A percentile compares a stretch with the other conserved stretches of the same genome.
Conservation (phyloP, 2,113 vertebrate genomes). For the Oreochromis spilurus region DNA sequence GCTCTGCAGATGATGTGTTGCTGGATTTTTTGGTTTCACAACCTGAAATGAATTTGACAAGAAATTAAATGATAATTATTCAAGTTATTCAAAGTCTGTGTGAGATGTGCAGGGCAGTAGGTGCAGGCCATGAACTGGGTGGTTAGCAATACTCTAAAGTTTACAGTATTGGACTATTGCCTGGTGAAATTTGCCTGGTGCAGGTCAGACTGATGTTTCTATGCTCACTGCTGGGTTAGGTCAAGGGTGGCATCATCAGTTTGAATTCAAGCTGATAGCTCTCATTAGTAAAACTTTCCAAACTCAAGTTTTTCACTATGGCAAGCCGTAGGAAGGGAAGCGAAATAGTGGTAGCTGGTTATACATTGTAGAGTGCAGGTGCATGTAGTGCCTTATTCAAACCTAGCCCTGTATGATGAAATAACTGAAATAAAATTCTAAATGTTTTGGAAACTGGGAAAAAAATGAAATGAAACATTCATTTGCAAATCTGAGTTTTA, state of each 20-base stretch:
- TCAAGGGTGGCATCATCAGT: neutral
- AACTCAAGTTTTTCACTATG: neutral
- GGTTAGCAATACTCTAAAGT: neutral
- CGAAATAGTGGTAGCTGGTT: neutral
- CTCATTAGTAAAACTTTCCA: neutral
- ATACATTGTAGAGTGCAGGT: neutral
- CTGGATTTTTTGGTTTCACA: neutral
- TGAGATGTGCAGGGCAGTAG: neutral
- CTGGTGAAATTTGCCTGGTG: neutral
- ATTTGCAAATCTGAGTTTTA: neutral
- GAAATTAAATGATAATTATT: neutral
- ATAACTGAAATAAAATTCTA: neutral
- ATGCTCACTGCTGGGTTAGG: neutral
- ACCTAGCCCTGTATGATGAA: neutral
- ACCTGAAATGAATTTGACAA: neutral
- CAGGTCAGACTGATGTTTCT: neutral
- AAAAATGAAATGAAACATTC: neutral
- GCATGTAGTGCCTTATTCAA: neutral
- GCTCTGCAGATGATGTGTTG: neutral
- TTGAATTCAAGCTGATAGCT: neutral
- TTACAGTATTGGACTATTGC: neutral
- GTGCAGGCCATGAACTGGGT: neutral
- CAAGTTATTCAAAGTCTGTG: neutral
- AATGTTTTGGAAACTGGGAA: neutral
- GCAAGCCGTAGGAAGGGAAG: neutral